A percentile compares a stretch with the other conserved stretches of the same genome.
These are phyloP conservation scores for Argentina silus DNA, from an alignment of 2,797 vertebrate genomes.

Conservation along the genomic window DNA sequence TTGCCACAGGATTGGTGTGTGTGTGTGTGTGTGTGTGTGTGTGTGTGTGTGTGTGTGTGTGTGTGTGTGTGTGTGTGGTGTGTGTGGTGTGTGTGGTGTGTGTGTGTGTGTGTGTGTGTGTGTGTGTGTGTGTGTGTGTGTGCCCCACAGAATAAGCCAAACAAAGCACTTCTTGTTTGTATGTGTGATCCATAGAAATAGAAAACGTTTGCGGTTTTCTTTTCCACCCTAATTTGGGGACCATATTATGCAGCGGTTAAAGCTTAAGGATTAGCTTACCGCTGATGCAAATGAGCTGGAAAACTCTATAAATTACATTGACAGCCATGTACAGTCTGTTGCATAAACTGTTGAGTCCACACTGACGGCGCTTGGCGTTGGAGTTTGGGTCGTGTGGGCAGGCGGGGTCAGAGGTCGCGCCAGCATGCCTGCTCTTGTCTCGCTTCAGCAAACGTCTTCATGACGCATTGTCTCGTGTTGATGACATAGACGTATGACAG, in stretches of 20 bases:
- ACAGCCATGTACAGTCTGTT: conserved; percentile 19
- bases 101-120: background rate
- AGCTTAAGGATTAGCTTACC: conserved; percentile 58
- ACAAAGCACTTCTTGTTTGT: conserved; percentile 58
- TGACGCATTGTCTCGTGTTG: conserved; percentile 41
- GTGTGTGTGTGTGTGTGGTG: conserved; percentile 10
- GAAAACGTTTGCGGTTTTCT: background rate
- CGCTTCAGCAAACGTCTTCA: conserved; percentile 24
- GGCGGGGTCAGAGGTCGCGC: too few species aligned
- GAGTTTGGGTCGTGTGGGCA: too few species aligned
- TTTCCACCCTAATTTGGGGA: conserved; percentile 42
- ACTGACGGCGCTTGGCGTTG: too few species aligned
- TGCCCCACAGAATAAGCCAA: conserved; percentile 22
- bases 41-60: conserved; percentile 34
- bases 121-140: conserved; percentile 7
- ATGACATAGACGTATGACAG: conserved; percentile 27
- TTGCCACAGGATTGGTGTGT: background rate
- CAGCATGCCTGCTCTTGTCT: conserved; percentile 32
- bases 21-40: conserved; percentile 24
- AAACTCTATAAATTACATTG: conserved; percentile 61
- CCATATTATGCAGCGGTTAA: conserved; percentile 55
- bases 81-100: too few species aligned
- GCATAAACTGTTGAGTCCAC: too few species aligned
- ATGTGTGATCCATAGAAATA: conserved; percentile 19
- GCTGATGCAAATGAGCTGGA: conserved; percentile 64